Evolutionary conservation across 1,140 invertebrate genomes (phyloP).

Genomic region (Lordiphosa clarofinis): DNA sequence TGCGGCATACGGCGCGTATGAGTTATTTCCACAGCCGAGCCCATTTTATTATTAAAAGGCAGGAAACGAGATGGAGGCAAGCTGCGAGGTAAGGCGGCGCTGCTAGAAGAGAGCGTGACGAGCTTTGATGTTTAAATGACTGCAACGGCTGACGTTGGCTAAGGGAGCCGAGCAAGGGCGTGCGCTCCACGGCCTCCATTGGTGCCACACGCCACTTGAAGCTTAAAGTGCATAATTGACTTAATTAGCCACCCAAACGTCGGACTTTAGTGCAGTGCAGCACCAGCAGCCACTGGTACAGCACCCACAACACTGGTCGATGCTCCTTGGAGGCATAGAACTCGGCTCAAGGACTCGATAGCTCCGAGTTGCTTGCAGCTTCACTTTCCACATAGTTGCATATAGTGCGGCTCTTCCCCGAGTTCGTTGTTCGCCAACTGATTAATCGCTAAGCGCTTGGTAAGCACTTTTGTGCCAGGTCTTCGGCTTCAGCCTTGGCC

Average conservation of each 20-base stretch:
- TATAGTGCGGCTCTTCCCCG: conserved; percentile 3
- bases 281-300: conserved; percentile 27
- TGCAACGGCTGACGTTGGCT: conserved; percentile 40
- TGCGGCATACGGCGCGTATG: conserved; percentile 74
- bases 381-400: conserved; percentile 24
- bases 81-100: conserved; percentile 6
- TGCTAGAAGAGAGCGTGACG: conserved; percentile 58
- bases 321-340: conserved; percentile 47
- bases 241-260: conserved; percentile 75
- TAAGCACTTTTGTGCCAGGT: conserved; percentile 63
- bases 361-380: conserved; percentile 38
- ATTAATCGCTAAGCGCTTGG: conserved; percentile 75
- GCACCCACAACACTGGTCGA: conserved; percentile 34
- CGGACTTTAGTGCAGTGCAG: conserved; percentile 49
- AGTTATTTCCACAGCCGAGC: conserved; percentile 68
- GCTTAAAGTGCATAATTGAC: conserved; percentile 74
- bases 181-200: conserved; percentile 33
- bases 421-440: conserved; percentile 59
- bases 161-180: not conserved
- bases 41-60: conserved; percentile 68
- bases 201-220: conserved; percentile 67
- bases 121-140: conserved; percentile 73
- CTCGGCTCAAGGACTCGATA: conserved; percentile 58
- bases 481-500: conserved; percentile 15
- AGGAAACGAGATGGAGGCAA: conserved; percentile 20